A percentile compares a stretch with the other conserved stretches of the same genome.
These are phyloP conservation scores for Paguma larvata DNA, from an alignment of 2,797 vertebrate species.

Conservation along the genomic window DNA sequence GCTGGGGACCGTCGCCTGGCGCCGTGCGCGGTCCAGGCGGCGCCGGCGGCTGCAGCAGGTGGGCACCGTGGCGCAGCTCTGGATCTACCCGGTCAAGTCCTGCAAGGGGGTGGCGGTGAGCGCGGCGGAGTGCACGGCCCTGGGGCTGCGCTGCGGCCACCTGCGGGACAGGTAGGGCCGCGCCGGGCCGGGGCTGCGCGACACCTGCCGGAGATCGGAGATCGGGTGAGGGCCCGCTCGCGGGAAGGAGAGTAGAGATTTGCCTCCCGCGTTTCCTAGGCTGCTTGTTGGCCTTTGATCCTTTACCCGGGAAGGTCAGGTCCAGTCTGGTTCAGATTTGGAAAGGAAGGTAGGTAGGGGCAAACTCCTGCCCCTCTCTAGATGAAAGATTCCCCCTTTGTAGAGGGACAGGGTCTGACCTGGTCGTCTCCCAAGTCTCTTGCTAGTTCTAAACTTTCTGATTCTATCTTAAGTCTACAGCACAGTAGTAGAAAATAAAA, in stretches of 20 bases:
- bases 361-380: neutral
- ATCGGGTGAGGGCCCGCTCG: fast-evolving
- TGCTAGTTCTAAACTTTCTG: neutral
- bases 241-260: neutral
- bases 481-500: neutral
- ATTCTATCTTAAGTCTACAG: neutral
- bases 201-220: fast-evolving
- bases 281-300: neutral
- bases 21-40: neutral
- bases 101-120: slow-evolving; percentile 91
- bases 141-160: slow-evolving; percentile 92
- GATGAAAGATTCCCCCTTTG: neutral
- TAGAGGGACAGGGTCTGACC: neutral
- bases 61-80: slow-evolving; percentile 92
- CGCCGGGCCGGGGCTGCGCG: neutral
- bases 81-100: slow-evolving; percentile 95
- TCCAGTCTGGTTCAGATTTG: neutral
- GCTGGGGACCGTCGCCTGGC: slow-evolving; percentile 65
- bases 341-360: neutral
- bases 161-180: slow-evolving; percentile 92
- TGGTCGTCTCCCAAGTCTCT: neutral
- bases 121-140: slow-evolving; percentile 88
- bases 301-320: neutral
- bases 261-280: neutral
- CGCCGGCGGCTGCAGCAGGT: slow-evolving; percentile 85